Base-by-base conservation (phyloP, 2,113 vertebrate genomes). In the Cacatua alba region DNA sequence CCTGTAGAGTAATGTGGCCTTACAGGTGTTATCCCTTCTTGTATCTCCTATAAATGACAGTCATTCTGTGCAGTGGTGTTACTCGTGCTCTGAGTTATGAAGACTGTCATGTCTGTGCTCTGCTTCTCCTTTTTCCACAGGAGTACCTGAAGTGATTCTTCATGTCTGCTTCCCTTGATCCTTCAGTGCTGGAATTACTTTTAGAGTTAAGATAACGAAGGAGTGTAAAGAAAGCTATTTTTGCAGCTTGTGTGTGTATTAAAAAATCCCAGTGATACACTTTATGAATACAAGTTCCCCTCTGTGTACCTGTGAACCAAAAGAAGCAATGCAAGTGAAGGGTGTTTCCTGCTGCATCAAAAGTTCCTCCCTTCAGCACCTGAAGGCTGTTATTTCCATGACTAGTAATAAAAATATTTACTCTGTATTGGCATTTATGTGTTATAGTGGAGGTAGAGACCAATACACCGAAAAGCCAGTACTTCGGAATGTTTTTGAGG, bases 21-120 rank as follows among this genome's bases (percentile, higher is more conserved):
- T 8, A 24, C 8, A 46, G 41, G 10, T 16, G 37, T 17, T 8
- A 1, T 25, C 2, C 0, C 52, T 44, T n/a, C 31, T 55, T 35
- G 8, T n/a, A 3, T n/a, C 46, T 37, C 44, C 63, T 67, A 43
- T 28, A 3, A 31, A 10, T 6, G 17, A 33, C 31, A 2, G 12
- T 13, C 33, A 5, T 13, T 43, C 14, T 10, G 46, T 59, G 76
- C 1, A 4, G 23, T 1, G 6, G 9, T 1, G 8, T 55, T 53
- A 24, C 3, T 18, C 1, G 0, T 20, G 60, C 13, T 29, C 23
- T 2, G 4, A 4, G 4, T 31, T 59, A 10, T 23, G 2, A 31
- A 15, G 20, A 2, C 31, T 17, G 46, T 14, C 16, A 2, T 7
- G 35, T 14, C 17, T 7, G n/a, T 33, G 20, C 8, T 59, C 52